Conservation (phyloP, 2,888 invertebrate species). For the Tiliacea citrago region DNA sequence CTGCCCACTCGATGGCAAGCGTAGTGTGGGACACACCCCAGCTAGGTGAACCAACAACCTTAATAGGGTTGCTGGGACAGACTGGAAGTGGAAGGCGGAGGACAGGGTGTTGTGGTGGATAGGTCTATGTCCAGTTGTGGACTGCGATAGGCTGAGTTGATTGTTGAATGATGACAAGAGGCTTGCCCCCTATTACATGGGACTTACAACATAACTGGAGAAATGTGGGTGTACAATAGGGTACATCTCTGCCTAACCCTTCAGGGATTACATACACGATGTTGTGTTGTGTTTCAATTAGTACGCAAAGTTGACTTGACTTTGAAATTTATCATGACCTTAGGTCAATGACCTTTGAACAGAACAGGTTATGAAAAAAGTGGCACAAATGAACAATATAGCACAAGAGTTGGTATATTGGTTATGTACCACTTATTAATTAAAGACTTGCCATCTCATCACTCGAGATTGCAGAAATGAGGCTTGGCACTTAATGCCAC, state of each 20-base stretch:
- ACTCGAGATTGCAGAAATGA: constrained; percentile 4
- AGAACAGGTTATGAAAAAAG: constrained; percentile 1
- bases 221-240: not conserved
- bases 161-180: not conserved
- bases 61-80: no score
- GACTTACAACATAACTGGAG: not conserved
- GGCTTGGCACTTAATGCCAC: constrained; percentile 32
- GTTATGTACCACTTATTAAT: not conserved
- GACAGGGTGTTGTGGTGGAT: not conserved
- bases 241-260: not conserved
- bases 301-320: not conserved
- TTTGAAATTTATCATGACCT: not conserved
- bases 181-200: no score
- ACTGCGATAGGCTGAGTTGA: not conserved
- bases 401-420: no score
- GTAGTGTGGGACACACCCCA: not conserved
- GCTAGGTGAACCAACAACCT: no score
- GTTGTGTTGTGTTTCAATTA: not conserved
- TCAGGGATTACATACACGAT: not conserved
- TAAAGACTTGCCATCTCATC: not conserved
- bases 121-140: not conserved
- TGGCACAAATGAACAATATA: not conserved
- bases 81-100: no score
- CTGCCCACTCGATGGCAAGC: not conserved
- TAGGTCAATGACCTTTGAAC: constrained; percentile 36